Evolutionary conservation across 2,797 vertebrate species (phyloP), one percentile per base, ranked within the genome.

Genomic region (Chaetodon trifasciatus): DNA sequence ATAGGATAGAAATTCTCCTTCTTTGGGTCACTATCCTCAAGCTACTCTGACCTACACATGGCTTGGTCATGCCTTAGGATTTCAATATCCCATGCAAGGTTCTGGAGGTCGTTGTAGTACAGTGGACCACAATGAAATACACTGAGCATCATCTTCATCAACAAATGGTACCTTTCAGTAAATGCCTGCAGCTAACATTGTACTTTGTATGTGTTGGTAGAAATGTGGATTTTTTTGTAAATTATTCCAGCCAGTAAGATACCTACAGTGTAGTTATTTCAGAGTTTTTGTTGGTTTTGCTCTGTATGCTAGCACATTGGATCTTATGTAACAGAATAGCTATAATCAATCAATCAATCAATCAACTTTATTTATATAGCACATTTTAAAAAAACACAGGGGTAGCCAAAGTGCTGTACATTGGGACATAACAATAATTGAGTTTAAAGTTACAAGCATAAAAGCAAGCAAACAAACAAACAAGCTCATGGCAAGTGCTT

Each of bases 1-100:
- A 77, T 66, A 82, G 56, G 73, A 87, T 65, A 44, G 47, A 74
- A 42, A 64, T 71, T 12, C n/a, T 60, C 9, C 2, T 21, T n/a
- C 37, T 77, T 24, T 67, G 55, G 57, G n/a, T 62, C 23, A 35
- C 39, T 73, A 28, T 63, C 37, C 46, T 79, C 56, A 84, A 79
- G 86, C 37, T 64, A 24, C 47, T 60, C n/a, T 1, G 28, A 53
- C 39, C 42, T 53, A 32, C 60, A 74, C 24, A 70, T 55, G 5
- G 57, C 16, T 28, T 56, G 42, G 17, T 68, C 35, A 32, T 55
- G 15, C 47, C 9, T 50, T 28, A 24, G 23, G 21, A 15, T 42
- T 52, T 49, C 16, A 81, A 4, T n/a, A 10, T 15, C 55, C 15
- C 32, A 6, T 44, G 28, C 61, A 57, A 13, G 44, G 44, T 21